Percentiles rank a stretch among this genome's conserved stretches.
These are phyloP conservation scores for Oceanodroma tethys DNA, from an alignment of 2,113 vertebrate species.

Conservation along the genomic window DNA sequence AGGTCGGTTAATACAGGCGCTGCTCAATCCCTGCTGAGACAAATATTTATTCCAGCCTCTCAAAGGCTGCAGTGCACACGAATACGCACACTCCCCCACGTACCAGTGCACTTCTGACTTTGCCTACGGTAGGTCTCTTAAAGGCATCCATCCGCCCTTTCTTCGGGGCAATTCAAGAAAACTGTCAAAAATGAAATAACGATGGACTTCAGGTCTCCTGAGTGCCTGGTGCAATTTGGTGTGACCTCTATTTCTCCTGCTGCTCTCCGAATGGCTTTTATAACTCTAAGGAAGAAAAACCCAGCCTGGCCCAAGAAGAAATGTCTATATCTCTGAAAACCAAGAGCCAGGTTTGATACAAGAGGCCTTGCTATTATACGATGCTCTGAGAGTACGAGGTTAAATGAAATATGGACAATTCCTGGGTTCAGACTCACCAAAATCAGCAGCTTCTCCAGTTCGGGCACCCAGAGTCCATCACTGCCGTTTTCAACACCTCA, in stretches of 20 bases:
- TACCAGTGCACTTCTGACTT: not conserved
- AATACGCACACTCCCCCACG: fast-evolving
- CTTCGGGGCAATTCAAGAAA: not conserved
- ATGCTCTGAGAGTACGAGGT: not conserved
- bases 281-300: not conserved
- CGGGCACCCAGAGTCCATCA: not conserved
- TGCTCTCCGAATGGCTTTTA: not conserved
- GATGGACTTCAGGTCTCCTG: not conserved
- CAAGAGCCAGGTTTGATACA: not conserved
- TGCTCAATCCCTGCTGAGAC: not conserved
- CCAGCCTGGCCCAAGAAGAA: not conserved
- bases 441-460: not conserved
- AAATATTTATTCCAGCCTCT: not conserved
- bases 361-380: not conserved
- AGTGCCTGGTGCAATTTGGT: not conserved
- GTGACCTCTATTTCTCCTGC: not conserved
- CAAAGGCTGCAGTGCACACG: not conserved
- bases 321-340: fast-evolving
- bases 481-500: not conserved
- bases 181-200: not conserved
- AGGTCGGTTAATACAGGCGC: not conserved
- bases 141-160: not conserved
- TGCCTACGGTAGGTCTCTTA: not conserved
- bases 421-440: not conserved
- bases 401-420: not conserved